Evolutionary conservation across 2,888 invertebrate genomes (phyloP).

Genomic region (Spatulosminthurus flaviceps): DNA sequence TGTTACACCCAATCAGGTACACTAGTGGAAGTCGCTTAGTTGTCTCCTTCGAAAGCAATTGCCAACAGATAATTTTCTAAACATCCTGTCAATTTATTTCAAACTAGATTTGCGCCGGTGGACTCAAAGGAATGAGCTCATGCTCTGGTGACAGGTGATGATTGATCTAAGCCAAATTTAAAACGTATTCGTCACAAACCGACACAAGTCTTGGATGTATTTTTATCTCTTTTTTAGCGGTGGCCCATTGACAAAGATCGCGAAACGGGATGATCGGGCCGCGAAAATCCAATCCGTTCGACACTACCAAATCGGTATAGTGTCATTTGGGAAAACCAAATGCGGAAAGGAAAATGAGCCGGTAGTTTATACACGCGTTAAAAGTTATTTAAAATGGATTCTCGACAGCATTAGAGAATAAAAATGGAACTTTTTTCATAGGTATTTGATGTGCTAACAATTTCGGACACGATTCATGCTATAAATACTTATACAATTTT

Average conservation of each 20-base stretch:
- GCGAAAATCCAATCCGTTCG: conserved; percentile 36
- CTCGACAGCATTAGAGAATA: conserved; percentile 53
- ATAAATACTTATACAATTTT: too few species aligned
- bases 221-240: conserved; percentile 1
- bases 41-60: too few species aligned
- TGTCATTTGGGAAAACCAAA: conserved; percentile 63
- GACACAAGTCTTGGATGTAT: neutral
- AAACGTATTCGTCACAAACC: too few species aligned
- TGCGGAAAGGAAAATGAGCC: conserved; percentile 64
- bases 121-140: conserved; percentile 59
- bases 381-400: conserved; percentile 64
- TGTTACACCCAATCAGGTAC: conserved; percentile 53
- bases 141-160: conserved; percentile 58
- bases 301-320: conserved; percentile 63
- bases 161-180: neutral
- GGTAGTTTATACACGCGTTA: conserved; percentile 64
- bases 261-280: conserved; percentile 21
- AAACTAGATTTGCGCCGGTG: conserved; percentile 64
- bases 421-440: too few species aligned
- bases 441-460: too few species aligned
- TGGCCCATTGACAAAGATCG: conserved; percentile 30
- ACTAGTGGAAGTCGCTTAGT: too few species aligned
- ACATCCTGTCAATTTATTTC: neutral
- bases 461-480: too few species aligned
- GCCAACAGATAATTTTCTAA: too few species aligned